Conservation (phyloP, 1,140 invertebrate species). For the Musca vetustissima region DNA sequence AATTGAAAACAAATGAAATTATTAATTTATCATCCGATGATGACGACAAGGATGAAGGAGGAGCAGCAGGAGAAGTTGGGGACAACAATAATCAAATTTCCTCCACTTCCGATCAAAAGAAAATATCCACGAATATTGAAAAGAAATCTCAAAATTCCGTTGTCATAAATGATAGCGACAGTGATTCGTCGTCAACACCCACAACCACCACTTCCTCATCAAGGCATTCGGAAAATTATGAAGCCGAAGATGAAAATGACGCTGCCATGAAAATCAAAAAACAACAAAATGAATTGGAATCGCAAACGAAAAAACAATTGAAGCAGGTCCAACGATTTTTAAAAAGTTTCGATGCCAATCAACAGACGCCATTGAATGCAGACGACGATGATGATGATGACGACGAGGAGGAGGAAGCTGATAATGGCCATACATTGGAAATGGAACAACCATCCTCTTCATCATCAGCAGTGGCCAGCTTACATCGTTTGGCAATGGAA, state of each 20-base stretch:
- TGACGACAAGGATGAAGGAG: constrained; percentile 1
- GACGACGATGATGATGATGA: too few relatives aligned
- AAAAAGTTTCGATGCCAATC: constrained; percentile 41
- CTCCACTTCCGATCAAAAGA: not conserved
- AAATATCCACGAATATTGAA: not conserved
- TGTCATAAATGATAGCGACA: constrained; percentile 7
- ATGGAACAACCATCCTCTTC: not conserved
- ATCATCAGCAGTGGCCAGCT: not conserved
- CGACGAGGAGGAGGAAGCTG: too few relatives aligned
- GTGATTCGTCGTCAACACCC: not conserved
- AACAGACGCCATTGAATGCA: not conserved
- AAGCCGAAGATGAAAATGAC: constrained; percentile 51
- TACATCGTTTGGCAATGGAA: not conserved
- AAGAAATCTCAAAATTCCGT: not conserved
- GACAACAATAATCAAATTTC: constrained; percentile 35
- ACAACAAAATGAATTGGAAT: not conserved
- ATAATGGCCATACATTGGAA: not conserved
- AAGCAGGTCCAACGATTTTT: constrained; percentile 52
- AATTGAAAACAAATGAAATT: constrained; percentile 2
- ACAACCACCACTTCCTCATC: constrained; percentile 14
- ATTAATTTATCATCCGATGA: constrained; percentile 6
- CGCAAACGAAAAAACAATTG: constrained; percentile 34
- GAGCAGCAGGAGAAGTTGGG: not conserved
- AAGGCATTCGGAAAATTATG: constrained; percentile 46
- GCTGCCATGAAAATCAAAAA: constrained; percentile 31